Percentiles rank a stretch among this genome's conserved stretches.
Evolutionary conservation across 2,888 invertebrate genomes (phyloP).

Genomic region (Rhingia campestris): DNA sequence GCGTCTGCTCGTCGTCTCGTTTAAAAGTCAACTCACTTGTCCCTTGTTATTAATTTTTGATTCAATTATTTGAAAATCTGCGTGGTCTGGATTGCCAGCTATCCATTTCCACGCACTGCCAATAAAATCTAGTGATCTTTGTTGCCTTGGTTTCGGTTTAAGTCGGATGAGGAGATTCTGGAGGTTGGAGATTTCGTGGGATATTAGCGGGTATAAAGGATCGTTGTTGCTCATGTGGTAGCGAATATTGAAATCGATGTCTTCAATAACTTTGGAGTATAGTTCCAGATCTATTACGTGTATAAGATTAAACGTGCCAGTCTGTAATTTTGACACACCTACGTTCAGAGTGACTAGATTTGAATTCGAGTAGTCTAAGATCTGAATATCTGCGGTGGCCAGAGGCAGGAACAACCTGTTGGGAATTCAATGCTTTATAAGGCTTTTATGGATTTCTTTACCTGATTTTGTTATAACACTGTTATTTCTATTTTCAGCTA

Average conservation of each 20-base stretch:
- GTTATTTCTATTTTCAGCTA: neutral
- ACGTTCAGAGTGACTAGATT: neutral
- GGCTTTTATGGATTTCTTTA: neutral
- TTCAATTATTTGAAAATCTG: neutral
- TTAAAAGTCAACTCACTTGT: too few relatives aligned
- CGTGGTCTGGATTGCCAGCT: neutral
- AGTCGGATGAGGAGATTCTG: neutral
- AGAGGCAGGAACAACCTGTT: neutral
- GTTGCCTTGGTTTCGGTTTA: neutral
- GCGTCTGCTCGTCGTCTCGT: too few relatives aligned
- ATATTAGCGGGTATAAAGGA: neutral
- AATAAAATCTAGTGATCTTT: conserved; percentile 2
- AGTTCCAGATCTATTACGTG: conserved; percentile 38
- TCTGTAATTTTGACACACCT: conserved; percentile 32
- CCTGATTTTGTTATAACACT: neutral
- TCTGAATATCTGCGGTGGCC: conserved; percentile 17
- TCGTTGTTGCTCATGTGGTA: neutral
- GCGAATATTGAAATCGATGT: neutral
- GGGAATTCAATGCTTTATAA: neutral
- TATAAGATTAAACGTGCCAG: conserved; percentile 44
- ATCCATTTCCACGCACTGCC: conserved; percentile 7
- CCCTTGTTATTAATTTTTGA: conserved; percentile 1
- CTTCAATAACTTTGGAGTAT: conserved; percentile 24
- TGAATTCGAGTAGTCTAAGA: neutral
- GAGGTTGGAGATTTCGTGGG: neutral